Base-by-base conservation (phyloP, 1,140 invertebrate species). In the Penaeus japonicus region DNA sequence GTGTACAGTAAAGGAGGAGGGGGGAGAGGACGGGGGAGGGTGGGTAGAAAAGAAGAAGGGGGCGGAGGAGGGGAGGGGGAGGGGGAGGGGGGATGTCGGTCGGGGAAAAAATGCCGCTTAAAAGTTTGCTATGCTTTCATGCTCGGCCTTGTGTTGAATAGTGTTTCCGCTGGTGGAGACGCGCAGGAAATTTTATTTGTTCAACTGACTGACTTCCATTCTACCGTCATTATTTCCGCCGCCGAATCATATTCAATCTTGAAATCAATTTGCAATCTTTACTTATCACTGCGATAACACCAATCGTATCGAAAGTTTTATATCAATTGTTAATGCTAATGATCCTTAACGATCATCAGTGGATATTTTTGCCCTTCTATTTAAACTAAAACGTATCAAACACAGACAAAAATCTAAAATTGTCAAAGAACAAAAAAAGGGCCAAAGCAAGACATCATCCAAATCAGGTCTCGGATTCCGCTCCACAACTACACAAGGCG, bases 81-180 rank as follows among this genome's bases (percentile, higher is more conserved):
- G 73, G 35, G 32, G 39, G 77, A 12, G 7, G 15, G 39, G 39
- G 39, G 39, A 39, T 39, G 39, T 39, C 39, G 39, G 39, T 79
- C 90, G 57, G 83, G 22, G 80, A 89, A 90, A 91, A 91, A 91
- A 54, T 81, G 39, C 35, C 65, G 53, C 30, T 47, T 27, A 54
- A 35, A 85, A 89, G 91, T 91, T 91, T 92, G 92, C 39, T 39
- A 92, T 92, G 89, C 91, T 91, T 86, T 89, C 85, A 87, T 87
- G 79, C 87, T 91, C 90, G 27, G 59, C 55, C 87, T 84, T 59
- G 32, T 87, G 91, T 91, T 91, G 91, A 54, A 59, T 90, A 89
- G 73, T 54, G 80, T 81, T 85, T 53, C 78, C 75, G 55, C 57
- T 39, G 39, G 39, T 39, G 39, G 39, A 39, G 39, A 39, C 39